Percentiles rank a stretch among this genome's conserved stretches.
These are phyloP conservation scores for Actinostola sp. DNA, from an alignment of 92 coral and sea anemone genomes.

Conservation along the genomic window DNA sequence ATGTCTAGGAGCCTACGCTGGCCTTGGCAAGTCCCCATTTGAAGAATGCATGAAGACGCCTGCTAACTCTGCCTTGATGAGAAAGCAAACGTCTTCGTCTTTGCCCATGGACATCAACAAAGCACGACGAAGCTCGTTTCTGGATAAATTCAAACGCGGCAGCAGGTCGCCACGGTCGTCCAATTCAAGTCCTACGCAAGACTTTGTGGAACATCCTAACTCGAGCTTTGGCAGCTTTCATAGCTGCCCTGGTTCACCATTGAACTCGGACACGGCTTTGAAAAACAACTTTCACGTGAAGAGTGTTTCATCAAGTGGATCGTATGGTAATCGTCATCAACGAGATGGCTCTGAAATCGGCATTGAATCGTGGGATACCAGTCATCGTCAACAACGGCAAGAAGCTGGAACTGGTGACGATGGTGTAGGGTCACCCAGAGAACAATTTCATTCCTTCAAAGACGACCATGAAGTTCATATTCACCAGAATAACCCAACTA, in stretches of 20 bases:
- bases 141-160: constrained; percentile 41
- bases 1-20: constrained; percentile 90
- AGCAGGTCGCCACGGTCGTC: neutral
- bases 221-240: constrained; percentile 62
- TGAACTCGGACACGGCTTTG: constrained; percentile 20
- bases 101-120: constrained; percentile 40
- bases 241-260: constrained; percentile 64
- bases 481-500: no score
- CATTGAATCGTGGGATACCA: neutral
- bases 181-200: constrained; percentile 29
- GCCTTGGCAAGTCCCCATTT: constrained; percentile 85
- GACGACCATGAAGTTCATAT: neutral
- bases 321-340: neutral
- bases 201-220: constrained; percentile 23
- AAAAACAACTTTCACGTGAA: neutral
- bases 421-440: constrained; percentile 1
- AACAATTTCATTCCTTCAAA: constrained; percentile 11
- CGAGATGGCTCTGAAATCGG: neutral
- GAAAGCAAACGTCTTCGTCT: constrained; percentile 34
- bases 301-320: neutral
- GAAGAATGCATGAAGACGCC: constrained; percentile 70
- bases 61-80: constrained; percentile 37
- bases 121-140: constrained; percentile 53
- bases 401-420: neutral
- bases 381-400: neutral